These are phyloP conservation scores for Drosophila insularis DNA, from an alignment of 1,140 invertebrate genomes.

Conservation along the genomic window DNA sequence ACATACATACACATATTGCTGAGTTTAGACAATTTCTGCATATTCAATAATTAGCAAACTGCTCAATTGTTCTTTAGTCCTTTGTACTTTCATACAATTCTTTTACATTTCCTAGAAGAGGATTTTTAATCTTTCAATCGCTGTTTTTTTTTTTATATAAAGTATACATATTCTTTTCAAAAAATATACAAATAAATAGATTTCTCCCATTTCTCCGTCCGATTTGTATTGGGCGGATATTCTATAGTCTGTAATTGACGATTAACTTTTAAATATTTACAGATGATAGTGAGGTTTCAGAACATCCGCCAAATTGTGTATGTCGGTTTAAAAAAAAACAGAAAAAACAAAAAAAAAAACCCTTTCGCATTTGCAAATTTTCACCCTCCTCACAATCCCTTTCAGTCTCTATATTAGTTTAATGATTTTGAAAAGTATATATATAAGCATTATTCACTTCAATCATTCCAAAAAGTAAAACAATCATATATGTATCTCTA, in stretches of 20 bases:
- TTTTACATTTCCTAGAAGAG: constrained; percentile 26
- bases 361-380: background rate
- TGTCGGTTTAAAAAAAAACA: background rate
- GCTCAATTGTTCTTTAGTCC: constrained; percentile 33
- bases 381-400: no score
- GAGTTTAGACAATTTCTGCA: constrained; percentile 46
- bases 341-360: background rate
- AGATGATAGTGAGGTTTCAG: constrained; percentile 9
- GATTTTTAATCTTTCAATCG: background rate
- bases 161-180: constrained; percentile 42
- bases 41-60: constrained; percentile 27
- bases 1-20: constrained; percentile 38
- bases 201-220: background rate
- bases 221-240: background rate
- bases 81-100: background rate
- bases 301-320: constrained; percentile 6
- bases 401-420: background rate
- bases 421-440: constrained; percentile 31
- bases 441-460: constrained; percentile 40
- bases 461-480: constrained; percentile 64
- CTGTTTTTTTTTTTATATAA: background rate
- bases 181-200: background rate
- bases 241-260: background rate
- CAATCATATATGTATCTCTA: constrained; percentile 67
- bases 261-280: background rate